phyloP scores from a whole-genome alignment of 2,888 invertebrate species.

The Lapara coniferarum region DNA sequence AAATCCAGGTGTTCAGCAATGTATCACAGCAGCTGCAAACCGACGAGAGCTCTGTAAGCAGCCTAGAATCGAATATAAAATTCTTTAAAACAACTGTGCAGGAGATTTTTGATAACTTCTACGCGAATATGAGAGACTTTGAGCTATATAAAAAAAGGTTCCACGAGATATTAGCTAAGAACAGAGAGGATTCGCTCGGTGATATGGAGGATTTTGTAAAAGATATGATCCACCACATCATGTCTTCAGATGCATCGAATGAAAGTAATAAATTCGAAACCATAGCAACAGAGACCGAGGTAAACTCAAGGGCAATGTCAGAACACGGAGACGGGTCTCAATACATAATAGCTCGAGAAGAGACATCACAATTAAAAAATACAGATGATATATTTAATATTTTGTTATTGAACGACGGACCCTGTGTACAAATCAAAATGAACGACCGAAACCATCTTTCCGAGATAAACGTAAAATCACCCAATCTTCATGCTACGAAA shows the following conservation, averaged over 20 bases:
- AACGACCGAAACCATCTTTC: slow-evolving; percentile 61
- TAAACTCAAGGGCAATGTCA: neutral
- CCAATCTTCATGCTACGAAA: slow-evolving; percentile 34
- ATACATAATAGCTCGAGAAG: neutral
- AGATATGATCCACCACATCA: slow-evolving; percentile 69
- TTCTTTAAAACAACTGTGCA: slow-evolving; percentile 68
- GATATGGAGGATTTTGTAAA: slow-evolving; percentile 73
- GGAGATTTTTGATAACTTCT: slow-evolving; percentile 70
- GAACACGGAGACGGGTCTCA: slow-evolving; percentile 7
- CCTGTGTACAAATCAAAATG: slow-evolving; percentile 60
- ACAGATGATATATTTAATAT: slow-evolving; percentile 60
- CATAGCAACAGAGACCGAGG: neutral
- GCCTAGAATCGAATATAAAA: slow-evolving; percentile 67
- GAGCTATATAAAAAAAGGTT: slow-evolving; percentile 68
- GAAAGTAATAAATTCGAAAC: slow-evolving; percentile 12
- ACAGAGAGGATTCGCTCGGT: slow-evolving; percentile 54
- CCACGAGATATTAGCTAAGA: slow-evolving; percentile 64
- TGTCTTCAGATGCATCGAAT: slow-evolving; percentile 27
- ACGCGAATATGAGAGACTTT: slow-evolving; percentile 63
- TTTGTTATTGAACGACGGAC: slow-evolving; percentile 42
- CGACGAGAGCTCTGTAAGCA: slow-evolving; percentile 50
- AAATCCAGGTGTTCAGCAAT: slow-evolving; percentile 57
- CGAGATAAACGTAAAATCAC: slow-evolving; percentile 64
- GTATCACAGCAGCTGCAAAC: slow-evolving; percentile 62
- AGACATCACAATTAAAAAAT: slow-evolving; percentile 25